phyloP scores from a whole-genome alignment of 2,888 invertebrate species.

The Hirtodrosophila trivittata region DNA sequence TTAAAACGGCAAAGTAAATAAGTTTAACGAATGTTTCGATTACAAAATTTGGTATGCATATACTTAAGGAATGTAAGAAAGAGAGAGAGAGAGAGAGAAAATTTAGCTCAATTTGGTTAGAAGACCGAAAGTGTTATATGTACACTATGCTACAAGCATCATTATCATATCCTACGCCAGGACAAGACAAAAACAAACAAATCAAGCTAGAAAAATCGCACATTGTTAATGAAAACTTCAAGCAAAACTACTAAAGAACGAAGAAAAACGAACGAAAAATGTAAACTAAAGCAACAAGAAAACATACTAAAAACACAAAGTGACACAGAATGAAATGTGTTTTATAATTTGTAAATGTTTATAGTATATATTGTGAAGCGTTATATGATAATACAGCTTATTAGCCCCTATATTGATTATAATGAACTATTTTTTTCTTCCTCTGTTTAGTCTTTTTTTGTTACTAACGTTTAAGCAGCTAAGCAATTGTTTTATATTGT shows the following conservation, averaged over 20 bases:
- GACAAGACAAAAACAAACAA: neutral
- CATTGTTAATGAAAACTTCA: constrained; percentile 59
- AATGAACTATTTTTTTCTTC: constrained; percentile 35
- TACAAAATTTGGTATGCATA: constrained; percentile 32
- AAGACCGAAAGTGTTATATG: constrained; percentile 29
- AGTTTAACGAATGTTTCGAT: constrained; percentile 36
- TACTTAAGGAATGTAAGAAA: constrained; percentile 1
- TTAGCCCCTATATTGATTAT: constrained; percentile 50
- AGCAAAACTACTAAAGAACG: constrained; percentile 21
- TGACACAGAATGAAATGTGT: constrained; percentile 27
- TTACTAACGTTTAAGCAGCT: constrained; percentile 67
- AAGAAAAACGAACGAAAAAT: constrained; percentile 16
- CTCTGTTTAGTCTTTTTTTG: constrained; percentile 49
- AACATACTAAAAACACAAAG: constrained; percentile 15
- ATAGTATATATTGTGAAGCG: constrained; percentile 46
- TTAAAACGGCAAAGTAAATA: constrained; percentile 26
- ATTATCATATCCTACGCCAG: constrained; percentile 42
- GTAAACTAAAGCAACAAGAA: constrained; percentile 3
- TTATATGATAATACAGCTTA: constrained; percentile 47
- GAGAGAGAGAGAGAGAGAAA: neutral
- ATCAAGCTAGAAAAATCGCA: constrained; percentile 54
- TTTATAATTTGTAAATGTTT: constrained; percentile 59
- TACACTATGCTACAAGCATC: constrained; percentile 73
- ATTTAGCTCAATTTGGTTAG: constrained; percentile 23
- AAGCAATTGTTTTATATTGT: constrained; percentile 58